Percentiles rank a stretch among this genome's conserved stretches.
These are phyloP conservation scores for Channa striata DNA, from an alignment of 2,797 vertebrate species.

Conservation along the genomic window DNA sequence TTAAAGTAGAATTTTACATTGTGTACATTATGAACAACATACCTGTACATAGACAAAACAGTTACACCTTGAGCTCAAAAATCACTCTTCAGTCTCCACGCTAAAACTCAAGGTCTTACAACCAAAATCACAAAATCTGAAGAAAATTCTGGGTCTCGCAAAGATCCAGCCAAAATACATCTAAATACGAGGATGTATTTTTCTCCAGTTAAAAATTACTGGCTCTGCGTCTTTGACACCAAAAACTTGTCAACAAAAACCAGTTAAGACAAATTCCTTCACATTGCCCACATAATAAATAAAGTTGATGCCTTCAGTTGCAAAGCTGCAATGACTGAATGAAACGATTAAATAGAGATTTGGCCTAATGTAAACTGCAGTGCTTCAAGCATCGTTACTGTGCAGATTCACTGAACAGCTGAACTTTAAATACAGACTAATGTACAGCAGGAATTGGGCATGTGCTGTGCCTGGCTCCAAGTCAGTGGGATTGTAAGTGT, in stretches of 20 bases:
- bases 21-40: slow-evolving; percentile 76
- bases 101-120: slow-evolving; percentile 63
- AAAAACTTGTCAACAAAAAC: slow-evolving; percentile 19
- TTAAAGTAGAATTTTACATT: slow-evolving; percentile 86
- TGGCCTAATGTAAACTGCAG: slow-evolving; percentile 27
- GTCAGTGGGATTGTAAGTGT: background rate
- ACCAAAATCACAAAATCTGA: slow-evolving; percentile 33
- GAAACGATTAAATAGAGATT: slow-evolving; percentile 5
- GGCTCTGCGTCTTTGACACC: slow-evolving; percentile 1
- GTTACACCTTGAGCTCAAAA: slow-evolving; percentile 37
- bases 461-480: background rate
- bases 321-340: background rate
- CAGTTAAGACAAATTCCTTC: slow-evolving; percentile 24
- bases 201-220: slow-evolving; percentile 24
- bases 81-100: slow-evolving; percentile 36
- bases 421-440: background rate
- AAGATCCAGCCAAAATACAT: slow-evolving; percentile 29
- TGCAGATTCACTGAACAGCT: background rate
- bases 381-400: slow-evolving; percentile 6
- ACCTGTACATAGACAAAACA: slow-evolving; percentile 78
- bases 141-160: slow-evolving; percentile 12
- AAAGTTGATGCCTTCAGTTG: slow-evolving; percentile 10
- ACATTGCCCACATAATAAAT: slow-evolving; percentile 41
- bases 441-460: slow-evolving; percentile 12
- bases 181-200: background rate